phyloP scores from a whole-genome alignment of 2,797 vertebrate genomes.

The Astyanax mexicanus region DNA sequence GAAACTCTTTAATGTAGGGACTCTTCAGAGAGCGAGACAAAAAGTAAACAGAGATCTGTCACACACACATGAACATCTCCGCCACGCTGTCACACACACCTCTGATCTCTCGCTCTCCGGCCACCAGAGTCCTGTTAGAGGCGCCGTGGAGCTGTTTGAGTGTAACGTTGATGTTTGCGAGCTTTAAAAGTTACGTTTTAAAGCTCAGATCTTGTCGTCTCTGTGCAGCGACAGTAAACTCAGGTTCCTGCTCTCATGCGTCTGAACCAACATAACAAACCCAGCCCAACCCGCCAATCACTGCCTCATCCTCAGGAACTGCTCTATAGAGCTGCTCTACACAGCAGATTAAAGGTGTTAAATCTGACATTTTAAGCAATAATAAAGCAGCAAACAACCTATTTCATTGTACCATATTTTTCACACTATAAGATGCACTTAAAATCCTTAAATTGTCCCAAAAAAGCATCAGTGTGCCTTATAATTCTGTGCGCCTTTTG shows the following conservation, averaged over 20 bases:
- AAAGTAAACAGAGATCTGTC: constrained; percentile 18
- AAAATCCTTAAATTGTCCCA: too few relatives aligned
- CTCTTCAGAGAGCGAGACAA: constrained; percentile 64
- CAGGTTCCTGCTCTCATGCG: neutral
- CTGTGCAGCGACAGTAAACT: neutral
- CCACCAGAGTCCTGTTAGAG: constrained; percentile 38
- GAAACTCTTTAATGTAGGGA: constrained; percentile 70
- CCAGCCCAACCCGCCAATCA: constrained; percentile 69
- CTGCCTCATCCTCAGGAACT: neutral
- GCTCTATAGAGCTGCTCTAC: too few relatives aligned
- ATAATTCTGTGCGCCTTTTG: too few relatives aligned
- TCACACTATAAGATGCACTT: too few relatives aligned
- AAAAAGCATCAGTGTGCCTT: too few relatives aligned
- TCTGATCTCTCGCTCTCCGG: constrained; percentile 40
- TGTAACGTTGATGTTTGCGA: neutral
- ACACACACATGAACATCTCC: neutral
- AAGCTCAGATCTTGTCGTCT: neutral
- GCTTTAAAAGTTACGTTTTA: neutral
- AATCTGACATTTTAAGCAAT: too few relatives aligned
- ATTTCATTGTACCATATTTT: too few relatives aligned
- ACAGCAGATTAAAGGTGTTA: too few relatives aligned
- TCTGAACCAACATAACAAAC: neutral
- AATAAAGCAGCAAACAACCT: too few relatives aligned
- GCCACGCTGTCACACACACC: constrained; percentile 59
- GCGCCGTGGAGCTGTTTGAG: constrained; percentile 67